Percentiles rank a stretch among this genome's conserved stretches.
These are phyloP conservation scores for Alsophila aescularia DNA, from an alignment of 2,888 invertebrate genomes.

Conservation along the genomic window DNA sequence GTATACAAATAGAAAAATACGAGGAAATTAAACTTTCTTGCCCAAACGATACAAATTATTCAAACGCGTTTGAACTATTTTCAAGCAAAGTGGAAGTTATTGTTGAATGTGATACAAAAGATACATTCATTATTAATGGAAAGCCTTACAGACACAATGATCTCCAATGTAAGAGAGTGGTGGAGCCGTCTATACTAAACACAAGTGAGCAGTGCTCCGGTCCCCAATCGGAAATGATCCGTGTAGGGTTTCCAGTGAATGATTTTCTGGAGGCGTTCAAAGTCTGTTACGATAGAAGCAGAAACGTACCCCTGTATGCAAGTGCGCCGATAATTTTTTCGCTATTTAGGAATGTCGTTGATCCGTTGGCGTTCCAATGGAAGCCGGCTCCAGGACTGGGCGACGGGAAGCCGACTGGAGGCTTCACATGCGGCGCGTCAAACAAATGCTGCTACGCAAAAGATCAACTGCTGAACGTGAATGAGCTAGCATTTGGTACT, in stretches of 20 bases:
- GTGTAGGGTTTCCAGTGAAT: constrained; percentile 27
- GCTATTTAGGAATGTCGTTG: constrained; percentile 1
- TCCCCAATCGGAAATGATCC: constrained; percentile 13
- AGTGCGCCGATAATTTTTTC: neutral
- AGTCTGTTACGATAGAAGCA: constrained; percentile 25
- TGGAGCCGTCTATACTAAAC: constrained; percentile 10
- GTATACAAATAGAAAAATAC: neutral
- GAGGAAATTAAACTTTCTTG: constrained; percentile 24
- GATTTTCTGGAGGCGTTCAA: constrained; percentile 25
- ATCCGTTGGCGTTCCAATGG: constrained; percentile 8
- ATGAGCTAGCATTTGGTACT: constrained; percentile 16
- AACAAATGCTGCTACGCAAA: constrained; percentile 12
- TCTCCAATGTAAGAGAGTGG: constrained; percentile 21
- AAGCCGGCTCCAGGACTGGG: neutral
- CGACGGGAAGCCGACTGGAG: constrained; percentile 8
- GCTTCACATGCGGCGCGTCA: neutral
- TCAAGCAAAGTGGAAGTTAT: constrained; percentile 17
- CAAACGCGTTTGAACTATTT: constrained; percentile 23
- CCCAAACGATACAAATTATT: constrained; percentile 8
- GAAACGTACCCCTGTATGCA: constrained; percentile 14
- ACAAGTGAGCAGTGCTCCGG: constrained; percentile 17
- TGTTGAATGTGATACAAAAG: constrained; percentile 31
- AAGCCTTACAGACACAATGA: constrained; percentile 25
- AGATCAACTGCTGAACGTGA: constrained; percentile 5
- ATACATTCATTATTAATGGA: constrained; percentile 25